Evolutionary conservation across 2,113 vertebrate genomes (phyloP).

Genomic region (Phyllostomus discolor): DNA sequence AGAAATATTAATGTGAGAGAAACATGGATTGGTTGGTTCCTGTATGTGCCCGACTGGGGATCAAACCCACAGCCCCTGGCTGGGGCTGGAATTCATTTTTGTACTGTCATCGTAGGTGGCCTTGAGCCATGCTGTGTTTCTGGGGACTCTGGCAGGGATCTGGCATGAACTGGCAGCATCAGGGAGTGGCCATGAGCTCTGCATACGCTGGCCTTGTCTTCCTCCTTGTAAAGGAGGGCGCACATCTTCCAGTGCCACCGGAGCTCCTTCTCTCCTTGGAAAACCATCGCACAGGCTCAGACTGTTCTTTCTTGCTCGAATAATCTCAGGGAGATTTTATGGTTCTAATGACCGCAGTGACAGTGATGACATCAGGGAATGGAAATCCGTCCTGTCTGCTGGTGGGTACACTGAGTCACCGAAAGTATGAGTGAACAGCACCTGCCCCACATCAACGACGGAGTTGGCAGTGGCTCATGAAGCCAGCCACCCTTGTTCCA

Average conservation of each 20-base stretch:
- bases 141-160: neutral
- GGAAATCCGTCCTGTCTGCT: neutral
- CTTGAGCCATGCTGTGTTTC: neutral
- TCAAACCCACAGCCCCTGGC: too few relatives aligned
- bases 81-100: neutral
- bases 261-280: neutral
- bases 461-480: neutral
- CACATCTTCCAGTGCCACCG: rapidly evolving
- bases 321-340: neutral
- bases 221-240: neutral
- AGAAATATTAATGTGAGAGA: too few relatives aligned
- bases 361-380: neutral
- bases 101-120: neutral
- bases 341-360: neutral
- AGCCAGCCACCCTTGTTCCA: neutral
- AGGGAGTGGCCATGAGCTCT: neutral
- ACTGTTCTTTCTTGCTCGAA: neutral
- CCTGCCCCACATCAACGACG: neutral
- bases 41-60: too few relatives aligned
- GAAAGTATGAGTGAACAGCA: neutral
- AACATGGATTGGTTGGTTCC: too few relatives aligned
- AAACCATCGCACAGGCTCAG: too few relatives aligned
- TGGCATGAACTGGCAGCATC: neutral
- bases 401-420: constrained; percentile 1
- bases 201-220: neutral